These are phyloP conservation scores for Nomada ruficornis DNA, from an alignment of 2,888 invertebrate genomes.

Conservation along the genomic window DNA sequence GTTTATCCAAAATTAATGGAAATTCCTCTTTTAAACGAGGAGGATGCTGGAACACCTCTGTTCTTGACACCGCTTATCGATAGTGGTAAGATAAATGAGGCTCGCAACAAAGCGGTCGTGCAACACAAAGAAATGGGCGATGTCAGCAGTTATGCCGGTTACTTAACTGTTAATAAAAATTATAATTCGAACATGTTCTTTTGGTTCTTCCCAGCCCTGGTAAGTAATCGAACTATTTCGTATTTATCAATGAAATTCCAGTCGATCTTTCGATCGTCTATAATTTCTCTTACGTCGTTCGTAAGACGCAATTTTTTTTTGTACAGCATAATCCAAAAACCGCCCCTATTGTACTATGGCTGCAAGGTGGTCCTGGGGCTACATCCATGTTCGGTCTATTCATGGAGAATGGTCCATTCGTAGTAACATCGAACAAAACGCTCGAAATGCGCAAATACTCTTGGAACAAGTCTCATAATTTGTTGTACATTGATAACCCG, in stretches of 20 bases:
- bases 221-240: slow-evolving; percentile 53
- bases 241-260: not conserved
- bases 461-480: slow-evolving; percentile 92
- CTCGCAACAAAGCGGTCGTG: slow-evolving; percentile 86
- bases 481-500: slow-evolving; percentile 97
- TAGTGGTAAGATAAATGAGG: slow-evolving; percentile 89
- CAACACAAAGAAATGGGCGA: slow-evolving; percentile 87
- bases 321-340: slow-evolving; percentile 84
- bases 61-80: slow-evolving; percentile 91
- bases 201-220: slow-evolving; percentile 94
- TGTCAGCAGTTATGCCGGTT: slow-evolving; percentile 91
- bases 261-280: not conserved
- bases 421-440: slow-evolving; percentile 84
- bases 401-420: slow-evolving; percentile 93
- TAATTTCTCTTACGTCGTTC: not conserved
- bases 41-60: slow-evolving; percentile 87
- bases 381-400: slow-evolving; percentile 92
- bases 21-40: slow-evolving; percentile 56
- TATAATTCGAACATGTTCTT: slow-evolving; percentile 94
- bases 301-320: slow-evolving; percentile 23
- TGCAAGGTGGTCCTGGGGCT: slow-evolving; percentile 94
- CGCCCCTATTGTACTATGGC: slow-evolving; percentile 92
- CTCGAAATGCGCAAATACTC: slow-evolving; percentile 89
- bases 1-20: slow-evolving; percentile 78
- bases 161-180: slow-evolving; percentile 92